Base-by-base conservation (phyloP, 1,140 invertebrate genomes). In the Pseudomyrmex cubaensis region DNA sequence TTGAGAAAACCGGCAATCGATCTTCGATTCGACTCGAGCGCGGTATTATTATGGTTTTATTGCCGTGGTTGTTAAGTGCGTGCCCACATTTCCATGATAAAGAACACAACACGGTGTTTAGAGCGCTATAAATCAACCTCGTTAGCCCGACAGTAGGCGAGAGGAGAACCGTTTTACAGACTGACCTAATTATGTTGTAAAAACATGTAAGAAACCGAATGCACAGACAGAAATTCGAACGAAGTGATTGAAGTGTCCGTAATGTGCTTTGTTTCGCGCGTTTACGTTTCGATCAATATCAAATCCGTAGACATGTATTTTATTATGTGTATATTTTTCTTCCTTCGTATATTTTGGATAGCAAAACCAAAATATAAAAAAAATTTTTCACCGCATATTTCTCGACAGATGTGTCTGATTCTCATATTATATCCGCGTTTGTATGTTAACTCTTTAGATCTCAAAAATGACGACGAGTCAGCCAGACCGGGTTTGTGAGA, bases 71-170 rank as follows among this genome's bases (percentile, higher is more conserved):
- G 56, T 85, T 76, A 57, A 12, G 67, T 35, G 35, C 5, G 12
- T n/a, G 56, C 12, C 56, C 63, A 61, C 13, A 62, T 85, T 84
- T 82, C 46, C 84, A 77, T 22, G 61, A 75, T 52, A 46, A 46
- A 50, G 56, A 63, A 76, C 22, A 50, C 52, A 75, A 76, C 54
- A 15, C 74, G 59, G 61, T 67, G 59, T 88, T 86, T 84, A 85
- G 67, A 75, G 48, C 25, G 57, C 52, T 48, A 64, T 88, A 89
- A 89, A 89, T 89, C 87, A 88, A 85, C 48, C 70, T 88, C 70
- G 86, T 89, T 88, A 84, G 64, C 35, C 57, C n/a, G 52, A 62
- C 59, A 22, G 22, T 48, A 66, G 13, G 20, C 35, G 8, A 48
- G 54, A 62, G 52, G 22, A 12, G 7, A 7, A 46, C 63, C 57